A percentile compares a stretch with the other conserved stretches of the same genome.
phyloP scores from a whole-genome alignment of 2,797 vertebrate genomes.

The Meda fulgida region DNA sequence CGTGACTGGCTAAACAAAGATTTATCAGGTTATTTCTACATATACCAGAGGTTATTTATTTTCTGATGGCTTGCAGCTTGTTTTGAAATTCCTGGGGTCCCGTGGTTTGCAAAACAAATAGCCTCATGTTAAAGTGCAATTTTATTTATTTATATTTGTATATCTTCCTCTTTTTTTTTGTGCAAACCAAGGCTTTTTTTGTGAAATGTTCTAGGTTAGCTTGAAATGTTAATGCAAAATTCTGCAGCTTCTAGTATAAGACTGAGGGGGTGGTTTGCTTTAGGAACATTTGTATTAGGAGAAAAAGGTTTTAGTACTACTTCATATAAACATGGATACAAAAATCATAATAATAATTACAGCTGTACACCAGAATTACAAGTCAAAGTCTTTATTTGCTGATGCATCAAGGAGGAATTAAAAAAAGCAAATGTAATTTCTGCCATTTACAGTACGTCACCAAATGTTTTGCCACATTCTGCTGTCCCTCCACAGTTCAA shows the following conservation, averaged over 20 bases:
- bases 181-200: no score
- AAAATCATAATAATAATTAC: background rate
- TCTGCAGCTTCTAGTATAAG: background rate
- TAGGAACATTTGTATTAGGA: background rate
- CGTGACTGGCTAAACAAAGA: background rate
- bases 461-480: constrained; percentile 63
- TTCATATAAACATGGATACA: background rate
- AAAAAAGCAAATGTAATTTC: constrained; percentile 70
- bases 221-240: background rate
- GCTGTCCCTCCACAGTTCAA: constrained; percentile 33
- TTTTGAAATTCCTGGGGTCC: background rate
- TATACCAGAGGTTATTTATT: background rate
- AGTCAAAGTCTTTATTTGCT: constrained; percentile 78
- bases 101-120: constrained; percentile 1
- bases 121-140: background rate
- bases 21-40: background rate
- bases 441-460: constrained; percentile 69
- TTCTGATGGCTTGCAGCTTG: background rate
- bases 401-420: constrained; percentile 73
- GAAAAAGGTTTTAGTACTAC: background rate
- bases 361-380: constrained; percentile 50
- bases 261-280: background rate
- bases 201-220: background rate
- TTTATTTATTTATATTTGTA: background rate
- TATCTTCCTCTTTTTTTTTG: no score